Evolutionary conservation across 2,888 invertebrate genomes (phyloP), one percentile per base, ranked within the genome.

Genomic region (Phaedon cochleariae): DNA sequence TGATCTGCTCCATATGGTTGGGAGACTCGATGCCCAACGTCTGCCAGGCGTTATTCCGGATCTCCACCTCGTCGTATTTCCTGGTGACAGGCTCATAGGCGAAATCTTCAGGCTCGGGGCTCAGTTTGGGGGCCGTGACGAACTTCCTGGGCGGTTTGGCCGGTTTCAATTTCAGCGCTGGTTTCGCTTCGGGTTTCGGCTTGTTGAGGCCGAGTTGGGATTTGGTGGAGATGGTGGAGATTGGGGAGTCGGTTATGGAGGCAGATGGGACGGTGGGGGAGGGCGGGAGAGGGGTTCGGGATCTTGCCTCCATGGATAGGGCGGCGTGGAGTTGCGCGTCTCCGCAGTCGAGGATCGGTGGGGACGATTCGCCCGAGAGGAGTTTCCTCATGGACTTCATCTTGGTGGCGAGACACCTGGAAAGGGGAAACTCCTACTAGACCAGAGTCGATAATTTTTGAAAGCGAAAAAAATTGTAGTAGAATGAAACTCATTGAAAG

Each of bases 371-470:
- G 73, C 87, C 89, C n/a, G 88, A 90, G 66, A 94, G 86, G 74
- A 92, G 85, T 80, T 93, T 92, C 79, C 93, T 93, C 94, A 94
- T 94, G 0, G 90, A 92, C 79, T 93, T 93, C 92, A 94, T 94
- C 83, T 93, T 93, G 4, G 91, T 86, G 9, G 92, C 91, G 74
- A 94, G 86, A 78, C 93, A 94, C 69, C 92, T 90, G 71, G 89
- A n/a, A n/a, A 46, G 7, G 29, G n/a, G n/a, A n/a, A n/a, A n/a
- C n/a, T n/a, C n/a, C n/a, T n/a, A n/a, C n/a, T n/a, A n/a, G n/a
- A n/a, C n/a, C n/a, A n/a, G n/a, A n/a, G n/a, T n/a, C n/a, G n/a
- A n/a, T n/a, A n/a, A n/a, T n/a, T n/a, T n/a, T n/a, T n/a, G n/a
- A n/a, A n/a, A n/a, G n/a, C n/a, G n/a, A n/a, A n/a, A n/a, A n/a